Percentiles rank a stretch among this genome's conserved stretches.
Conservation (phyloP, 2,113 vertebrate species). For the Cyprinodon tularosa region DNA sequence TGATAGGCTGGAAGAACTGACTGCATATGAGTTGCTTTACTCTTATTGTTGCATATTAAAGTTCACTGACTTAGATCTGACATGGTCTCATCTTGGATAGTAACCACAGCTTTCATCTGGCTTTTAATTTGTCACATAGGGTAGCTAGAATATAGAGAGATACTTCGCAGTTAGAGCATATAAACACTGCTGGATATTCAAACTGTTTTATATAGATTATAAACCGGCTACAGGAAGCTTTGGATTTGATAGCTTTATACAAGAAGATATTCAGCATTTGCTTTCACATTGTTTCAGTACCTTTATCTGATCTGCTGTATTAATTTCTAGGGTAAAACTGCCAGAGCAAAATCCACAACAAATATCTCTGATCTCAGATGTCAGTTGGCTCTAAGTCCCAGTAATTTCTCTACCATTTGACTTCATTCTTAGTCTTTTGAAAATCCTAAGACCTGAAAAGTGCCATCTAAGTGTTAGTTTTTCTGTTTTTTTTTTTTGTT, state of each 20-base stretch:
- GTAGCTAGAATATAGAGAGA: conserved; percentile 65
- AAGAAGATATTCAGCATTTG: conserved; percentile 43
- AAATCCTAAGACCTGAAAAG: conserved; percentile 58
- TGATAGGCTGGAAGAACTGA: conserved; percentile 66
- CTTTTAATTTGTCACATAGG: conserved; percentile 55
- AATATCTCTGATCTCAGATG: conserved; percentile 48
- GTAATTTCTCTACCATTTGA: conserved; percentile 28
- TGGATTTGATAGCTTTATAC: conserved; percentile 66
- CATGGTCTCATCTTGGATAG: conserved; percentile 44
- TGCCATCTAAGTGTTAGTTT: conserved; percentile 59
- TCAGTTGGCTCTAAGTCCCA: conserved; percentile 33
- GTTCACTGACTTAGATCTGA: conserved; percentile 40
- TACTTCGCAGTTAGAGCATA: conserved; percentile 55
- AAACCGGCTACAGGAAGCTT: conserved; percentile 61
- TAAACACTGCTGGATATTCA: conserved; percentile 62
- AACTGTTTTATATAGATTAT: conserved; percentile 67
- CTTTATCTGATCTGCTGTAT: conserved; percentile 55
- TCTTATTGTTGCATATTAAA: conserved; percentile 25
- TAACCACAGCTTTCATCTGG: conserved; percentile 43
- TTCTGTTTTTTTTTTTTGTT: background rate
- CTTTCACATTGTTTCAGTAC: conserved; percentile 50
- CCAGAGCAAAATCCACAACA: conserved; percentile 25
- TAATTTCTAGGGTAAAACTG: conserved; percentile 47
- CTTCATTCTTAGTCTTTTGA: conserved; percentile 50
- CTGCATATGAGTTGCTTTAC: conserved; percentile 40